Percentiles rank a stretch among this genome's conserved stretches.
These are phyloP conservation scores for Protonibea diacanthus DNA, from an alignment of 2,797 vertebrate species.

Conservation along the genomic window DNA sequence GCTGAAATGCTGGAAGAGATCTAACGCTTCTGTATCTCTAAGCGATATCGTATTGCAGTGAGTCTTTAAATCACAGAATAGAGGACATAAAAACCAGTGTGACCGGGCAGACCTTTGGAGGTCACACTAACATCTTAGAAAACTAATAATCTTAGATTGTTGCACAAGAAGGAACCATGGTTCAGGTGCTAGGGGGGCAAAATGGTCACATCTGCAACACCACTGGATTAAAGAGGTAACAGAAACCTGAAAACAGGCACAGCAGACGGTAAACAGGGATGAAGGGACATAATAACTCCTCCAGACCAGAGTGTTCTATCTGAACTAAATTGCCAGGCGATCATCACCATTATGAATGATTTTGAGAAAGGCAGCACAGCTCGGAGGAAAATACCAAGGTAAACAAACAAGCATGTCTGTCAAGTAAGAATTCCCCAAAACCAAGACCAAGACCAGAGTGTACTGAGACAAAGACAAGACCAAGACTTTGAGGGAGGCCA, in stretches of 20 bases:
- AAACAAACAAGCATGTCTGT: background rate
- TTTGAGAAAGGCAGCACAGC: background rate
- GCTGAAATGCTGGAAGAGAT: background rate
- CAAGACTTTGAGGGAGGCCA: too few relatives aligned
- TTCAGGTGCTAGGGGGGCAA: too few relatives aligned
- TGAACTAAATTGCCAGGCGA: background rate
- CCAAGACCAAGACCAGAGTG: too few relatives aligned
- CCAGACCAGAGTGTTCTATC: too few relatives aligned
- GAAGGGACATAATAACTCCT: background rate
- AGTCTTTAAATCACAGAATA: background rate
- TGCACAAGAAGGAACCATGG: background rate
- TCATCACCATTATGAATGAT: background rate
- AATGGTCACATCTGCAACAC: background rate
- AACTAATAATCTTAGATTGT: background rate
- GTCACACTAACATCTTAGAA: background rate
- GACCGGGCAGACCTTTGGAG: background rate
- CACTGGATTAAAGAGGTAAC: background rate
- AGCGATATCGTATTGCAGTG: background rate
- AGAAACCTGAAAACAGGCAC: background rate
- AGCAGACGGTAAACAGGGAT: background rate
- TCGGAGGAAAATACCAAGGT: background rate
- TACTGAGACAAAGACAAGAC: too few relatives aligned
- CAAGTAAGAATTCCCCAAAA: background rate
- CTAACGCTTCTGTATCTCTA: background rate
- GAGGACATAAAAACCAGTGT: background rate